These are phyloP conservation scores for Poliocrania exsul DNA, from an alignment of 2,797 vertebrate genomes.

Conservation along the genomic window DNA sequence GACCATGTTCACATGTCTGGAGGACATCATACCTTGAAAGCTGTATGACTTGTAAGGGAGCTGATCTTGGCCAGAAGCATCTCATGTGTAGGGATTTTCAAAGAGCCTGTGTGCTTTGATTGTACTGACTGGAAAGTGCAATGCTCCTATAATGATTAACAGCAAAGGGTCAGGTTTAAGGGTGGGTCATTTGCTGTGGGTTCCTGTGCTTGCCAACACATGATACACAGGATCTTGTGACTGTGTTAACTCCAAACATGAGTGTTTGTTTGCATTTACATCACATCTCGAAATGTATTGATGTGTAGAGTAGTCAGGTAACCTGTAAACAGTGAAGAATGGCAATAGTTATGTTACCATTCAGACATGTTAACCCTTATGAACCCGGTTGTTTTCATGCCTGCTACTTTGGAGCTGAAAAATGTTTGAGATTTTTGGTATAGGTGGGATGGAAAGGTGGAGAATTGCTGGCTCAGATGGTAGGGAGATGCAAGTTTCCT, in stretches of 20 bases:
- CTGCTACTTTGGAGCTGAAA: background rate
- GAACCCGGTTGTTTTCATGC: background rate
- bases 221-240: constrained; percentile 53
- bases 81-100: constrained; percentile 1
- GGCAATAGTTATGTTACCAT: constrained; percentile 13
- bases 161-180: constrained; percentile 53
- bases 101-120: constrained; percentile 37
- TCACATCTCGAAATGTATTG: background rate
- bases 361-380: constrained; percentile 17
- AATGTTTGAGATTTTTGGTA: background rate
- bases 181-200: constrained; percentile 62
- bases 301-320: constrained; percentile 19
- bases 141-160: constrained; percentile 54
- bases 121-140: constrained; percentile 42
- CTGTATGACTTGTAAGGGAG: background rate
- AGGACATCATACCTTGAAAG: constrained; percentile 49
- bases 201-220: constrained; percentile 46
- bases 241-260: constrained; percentile 57
- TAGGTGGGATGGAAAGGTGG: background rate
- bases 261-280: constrained; percentile 57
- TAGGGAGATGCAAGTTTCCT: background rate
- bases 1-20: background rate
- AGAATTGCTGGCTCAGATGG: background rate
- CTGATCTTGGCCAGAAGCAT: constrained; percentile 26
- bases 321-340: constrained; percentile 33